These are phyloP conservation scores for Himalopsyche kuldschensis DNA, from an alignment of 2,888 invertebrate genomes.

Conservation along the genomic window DNA sequence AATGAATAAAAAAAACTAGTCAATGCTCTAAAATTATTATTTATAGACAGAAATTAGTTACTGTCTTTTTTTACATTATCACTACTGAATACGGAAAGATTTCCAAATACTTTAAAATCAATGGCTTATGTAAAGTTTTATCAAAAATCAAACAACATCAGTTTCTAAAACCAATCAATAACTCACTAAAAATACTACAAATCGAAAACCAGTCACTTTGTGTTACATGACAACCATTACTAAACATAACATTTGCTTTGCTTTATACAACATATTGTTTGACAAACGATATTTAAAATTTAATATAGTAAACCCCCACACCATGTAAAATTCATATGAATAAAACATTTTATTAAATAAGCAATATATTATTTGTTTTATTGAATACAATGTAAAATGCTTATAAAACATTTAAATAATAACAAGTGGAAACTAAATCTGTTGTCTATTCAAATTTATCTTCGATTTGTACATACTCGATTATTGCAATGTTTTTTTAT, in stretches of 20 bases:
- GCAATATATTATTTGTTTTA: too few species aligned
- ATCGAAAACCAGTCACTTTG: not conserved
- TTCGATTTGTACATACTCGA: too few species aligned
- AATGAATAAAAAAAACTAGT: not conserved
- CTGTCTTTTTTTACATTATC: slow-evolving; percentile 14
- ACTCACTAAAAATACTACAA: not conserved
- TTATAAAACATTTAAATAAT: too few species aligned
- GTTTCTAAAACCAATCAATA: not conserved
- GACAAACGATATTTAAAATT: not conserved
- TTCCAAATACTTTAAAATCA: not conserved
- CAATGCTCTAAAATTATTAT: slow-evolving; percentile 5
- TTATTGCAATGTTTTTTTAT: too few species aligned
- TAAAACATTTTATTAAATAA: too few species aligned
- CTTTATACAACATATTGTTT: not conserved
- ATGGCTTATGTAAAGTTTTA: not conserved
- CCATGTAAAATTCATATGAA: too few species aligned
- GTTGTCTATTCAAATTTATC: too few species aligned
- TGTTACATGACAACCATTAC: not conserved
- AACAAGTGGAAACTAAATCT: too few species aligned
- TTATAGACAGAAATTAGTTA: slow-evolving; percentile 24
- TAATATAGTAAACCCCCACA: not conserved
- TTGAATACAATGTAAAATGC: too few species aligned
- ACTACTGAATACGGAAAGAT: slow-evolving; percentile 14
- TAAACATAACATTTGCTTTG: not conserved
- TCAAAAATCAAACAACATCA: not conserved